Conservation (phyloP, 2,888 invertebrate species). For the Chaetogeoica ovagalla region DNA sequence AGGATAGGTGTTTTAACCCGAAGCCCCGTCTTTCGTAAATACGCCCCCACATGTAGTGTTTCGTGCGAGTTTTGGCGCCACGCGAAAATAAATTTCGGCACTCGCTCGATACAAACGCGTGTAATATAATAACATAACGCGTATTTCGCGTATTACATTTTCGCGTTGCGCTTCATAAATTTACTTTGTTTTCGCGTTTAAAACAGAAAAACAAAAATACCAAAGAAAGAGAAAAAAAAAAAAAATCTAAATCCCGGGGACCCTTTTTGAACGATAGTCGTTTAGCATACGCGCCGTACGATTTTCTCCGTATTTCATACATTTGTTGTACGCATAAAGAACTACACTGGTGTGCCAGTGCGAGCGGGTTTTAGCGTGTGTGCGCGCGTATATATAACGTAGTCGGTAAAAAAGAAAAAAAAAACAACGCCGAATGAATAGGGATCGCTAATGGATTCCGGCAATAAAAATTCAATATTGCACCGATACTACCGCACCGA, state of each 20-base stretch:
- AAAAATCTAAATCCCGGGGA: conserved; percentile 16
- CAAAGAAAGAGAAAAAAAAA: background rate
- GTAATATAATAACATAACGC: background rate
- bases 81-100: background rate
- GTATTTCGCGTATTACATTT: conserved; percentile 13
- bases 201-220: conserved; percentile 1
- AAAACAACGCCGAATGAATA: conserved; percentile 51
- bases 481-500: conserved; percentile 48
- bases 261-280: conserved; percentile 30
- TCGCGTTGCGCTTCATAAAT: conserved; percentile 37
- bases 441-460: conserved; percentile 51
- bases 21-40: no score
- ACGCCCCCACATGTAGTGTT: no score
- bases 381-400: background rate
- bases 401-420: conserved; percentile 26
- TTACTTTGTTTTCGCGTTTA: conserved; percentile 26
- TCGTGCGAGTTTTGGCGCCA: no score
- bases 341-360: conserved; percentile 14
- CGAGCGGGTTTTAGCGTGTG: conserved; percentile 2
- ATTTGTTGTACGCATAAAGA: background rate
- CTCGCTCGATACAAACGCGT: background rate
- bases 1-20: no score
- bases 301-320: conserved; percentile 11
- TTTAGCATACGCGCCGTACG: conserved; percentile 44
- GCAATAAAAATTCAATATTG: conserved; percentile 53